Evolutionary conservation across 2,888 invertebrate species (phyloP), one percentile per base, ranked within the genome.

Genomic region (Eupithecia insigniata): DNA sequence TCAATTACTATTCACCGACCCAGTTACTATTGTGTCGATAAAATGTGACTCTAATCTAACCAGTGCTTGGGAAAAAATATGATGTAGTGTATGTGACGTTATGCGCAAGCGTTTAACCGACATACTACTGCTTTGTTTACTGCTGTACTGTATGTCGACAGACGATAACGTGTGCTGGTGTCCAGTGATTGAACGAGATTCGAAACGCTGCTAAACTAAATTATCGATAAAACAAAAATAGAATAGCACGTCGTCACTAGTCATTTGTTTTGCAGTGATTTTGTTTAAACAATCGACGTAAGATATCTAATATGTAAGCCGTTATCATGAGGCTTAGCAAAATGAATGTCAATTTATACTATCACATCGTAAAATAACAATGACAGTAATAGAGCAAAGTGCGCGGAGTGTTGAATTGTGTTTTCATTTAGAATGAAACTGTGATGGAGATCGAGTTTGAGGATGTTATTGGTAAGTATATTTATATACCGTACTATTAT

Each of bases 61-160:
- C 46, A 22, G 62, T 67, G 32, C 71, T 60, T 67, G 51, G 39
- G 39, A 73, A 71, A 55, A 64, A 60, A 22, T 43, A 58, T 58
- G 71, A 67, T n/a, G n/a, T n/a, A 72, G 71, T 60, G 60, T 72
- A 58, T 43, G 77, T 79, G 75, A 76, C 73, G 74, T 79, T 79
- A 78, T 79, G 84, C 85, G 83, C 83, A 83, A 79, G 83, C 85
- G 83, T 83, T 82, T 81, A 74, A 80, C 83, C 79, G 80, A 76
- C 74, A 78, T 81, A 81, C 85, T 82, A 81, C 83, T 81, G 85
- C 76, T 85, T 86, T 89, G 86, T 89, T 88, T 89, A 86, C 85
- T 82, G 78, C 79, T 79, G 72, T 84, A 84, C 87, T 85, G 84
- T 79, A 82, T 87, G 86, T 83, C 87, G 78, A 77, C 72, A 82